Percentiles rank a stretch among this genome's conserved stretches.
Evolutionary conservation across 2,888 invertebrate species (phyloP).

Genomic region (Limulus polyphemus): DNA sequence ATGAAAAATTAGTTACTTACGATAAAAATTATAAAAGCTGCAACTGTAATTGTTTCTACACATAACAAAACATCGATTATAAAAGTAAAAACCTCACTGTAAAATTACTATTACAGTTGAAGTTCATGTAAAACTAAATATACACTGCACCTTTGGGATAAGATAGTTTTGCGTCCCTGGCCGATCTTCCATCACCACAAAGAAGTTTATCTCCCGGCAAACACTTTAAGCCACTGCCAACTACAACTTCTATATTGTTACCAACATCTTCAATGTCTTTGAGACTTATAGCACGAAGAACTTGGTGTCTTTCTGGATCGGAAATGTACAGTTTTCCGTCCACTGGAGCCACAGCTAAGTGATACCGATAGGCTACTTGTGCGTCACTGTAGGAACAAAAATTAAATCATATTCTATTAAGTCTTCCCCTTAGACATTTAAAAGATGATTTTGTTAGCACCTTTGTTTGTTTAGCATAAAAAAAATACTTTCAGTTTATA

Average conservation of each 20-base stretch:
- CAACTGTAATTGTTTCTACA: too few species aligned
- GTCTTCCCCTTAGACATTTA: too few species aligned
- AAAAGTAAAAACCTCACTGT: too few species aligned
- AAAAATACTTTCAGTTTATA: too few species aligned
- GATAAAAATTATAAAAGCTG: too few species aligned
- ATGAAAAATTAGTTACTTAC: too few species aligned
- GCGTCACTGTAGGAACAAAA: conserved; percentile 56
- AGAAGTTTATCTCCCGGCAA: conserved; percentile 77
- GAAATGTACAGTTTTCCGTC: conserved; percentile 93
- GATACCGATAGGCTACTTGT: conserved; percentile 93
- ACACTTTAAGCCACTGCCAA: conserved; percentile 71
- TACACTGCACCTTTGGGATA: conserved; percentile 69
- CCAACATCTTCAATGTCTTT: conserved; percentile 30
- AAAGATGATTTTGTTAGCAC: too few species aligned
- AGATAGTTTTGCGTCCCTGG: conserved; percentile 75
- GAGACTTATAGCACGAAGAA: conserved; percentile 27
- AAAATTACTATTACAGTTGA: too few species aligned
- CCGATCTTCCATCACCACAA: conserved; percentile 90
- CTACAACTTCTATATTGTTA: conserved; percentile 40
- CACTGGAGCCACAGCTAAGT: conserved; percentile 87
- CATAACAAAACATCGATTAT: too few species aligned
- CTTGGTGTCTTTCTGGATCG: conserved; percentile 77
- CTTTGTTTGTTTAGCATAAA: too few species aligned
- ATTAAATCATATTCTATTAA: too few species aligned
- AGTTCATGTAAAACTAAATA: too few species aligned